Percentiles rank a stretch among this genome's conserved stretches.
Conservation (phyloP, 2,113 vertebrate genomes). For the Phylloscopus trochilus region DNA sequence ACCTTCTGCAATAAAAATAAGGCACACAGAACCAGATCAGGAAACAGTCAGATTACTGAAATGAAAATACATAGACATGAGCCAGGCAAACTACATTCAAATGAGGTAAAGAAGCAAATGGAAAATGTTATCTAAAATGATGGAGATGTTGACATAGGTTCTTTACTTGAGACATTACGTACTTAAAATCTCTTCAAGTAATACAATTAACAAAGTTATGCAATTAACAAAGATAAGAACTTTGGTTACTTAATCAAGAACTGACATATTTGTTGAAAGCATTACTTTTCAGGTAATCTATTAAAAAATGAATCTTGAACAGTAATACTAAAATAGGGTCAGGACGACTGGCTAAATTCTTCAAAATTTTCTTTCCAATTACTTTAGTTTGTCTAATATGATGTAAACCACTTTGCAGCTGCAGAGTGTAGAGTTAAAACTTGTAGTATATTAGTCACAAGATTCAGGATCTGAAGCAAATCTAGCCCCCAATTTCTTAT, state of each 20-base stretch:
- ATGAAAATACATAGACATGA: slow-evolving; percentile 25
- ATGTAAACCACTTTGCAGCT: neutral
- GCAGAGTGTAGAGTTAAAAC: neutral
- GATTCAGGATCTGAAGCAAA: neutral
- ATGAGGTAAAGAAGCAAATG: neutral
- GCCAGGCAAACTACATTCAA: neutral
- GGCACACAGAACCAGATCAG: neutral
- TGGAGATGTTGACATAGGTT: neutral
- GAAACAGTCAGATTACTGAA: slow-evolving; percentile 28
- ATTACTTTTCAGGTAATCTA: neutral
- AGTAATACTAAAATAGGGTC: neutral
- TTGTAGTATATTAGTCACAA: neutral
- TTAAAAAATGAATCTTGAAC: neutral
- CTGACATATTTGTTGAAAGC: neutral
- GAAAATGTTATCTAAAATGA: neutral
- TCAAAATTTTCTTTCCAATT: neutral
- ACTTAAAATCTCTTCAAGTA: neutral
- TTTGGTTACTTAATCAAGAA: neutral
- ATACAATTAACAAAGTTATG: neutral
- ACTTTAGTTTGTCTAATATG: neutral
- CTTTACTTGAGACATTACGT: neutral
- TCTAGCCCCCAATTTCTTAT: neutral
- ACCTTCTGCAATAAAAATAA: neutral
- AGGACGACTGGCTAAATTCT: neutral
- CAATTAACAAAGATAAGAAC: neutral